Evolutionary conservation across 2,888 invertebrate genomes (phyloP).

Genomic region (Teinopalpus imperialis): DNA sequence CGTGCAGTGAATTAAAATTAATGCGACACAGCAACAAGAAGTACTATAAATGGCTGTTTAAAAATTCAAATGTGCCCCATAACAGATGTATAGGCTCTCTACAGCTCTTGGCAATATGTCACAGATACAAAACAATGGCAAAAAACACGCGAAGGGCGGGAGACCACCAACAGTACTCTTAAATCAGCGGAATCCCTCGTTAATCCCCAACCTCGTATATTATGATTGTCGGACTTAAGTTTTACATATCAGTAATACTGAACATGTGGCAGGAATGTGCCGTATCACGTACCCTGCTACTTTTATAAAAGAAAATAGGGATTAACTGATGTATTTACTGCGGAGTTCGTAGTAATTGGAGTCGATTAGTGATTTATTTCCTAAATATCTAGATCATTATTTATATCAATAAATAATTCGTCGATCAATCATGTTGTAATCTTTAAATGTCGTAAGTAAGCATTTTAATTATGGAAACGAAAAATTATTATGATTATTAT

Average conservation of each 20-base stretch:
- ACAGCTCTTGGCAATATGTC: constrained; percentile 58
- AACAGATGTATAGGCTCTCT: constrained; percentile 55
- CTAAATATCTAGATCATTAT: no score
- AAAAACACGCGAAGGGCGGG: constrained; percentile 57
- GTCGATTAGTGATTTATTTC: no score
- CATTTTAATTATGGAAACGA: no score
- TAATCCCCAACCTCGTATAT: constrained; percentile 71
- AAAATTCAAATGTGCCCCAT: constrained; percentile 32
- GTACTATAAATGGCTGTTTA: constrained; percentile 27
- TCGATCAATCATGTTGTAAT: no score
- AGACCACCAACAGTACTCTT: constrained; percentile 69
- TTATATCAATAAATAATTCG: no score
- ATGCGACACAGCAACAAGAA: constrained; percentile 1
- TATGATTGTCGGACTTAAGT: constrained; percentile 74
- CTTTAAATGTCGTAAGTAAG: background rate
- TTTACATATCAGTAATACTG: constrained; percentile 61
- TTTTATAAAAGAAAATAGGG: background rate
- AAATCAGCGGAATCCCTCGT: constrained; percentile 61
- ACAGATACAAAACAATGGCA: constrained; percentile 36
- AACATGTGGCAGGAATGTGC: constrained; percentile 67
- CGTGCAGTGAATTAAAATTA: constrained; percentile 10
- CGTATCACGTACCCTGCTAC: constrained; percentile 15
- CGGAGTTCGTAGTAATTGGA: no score
- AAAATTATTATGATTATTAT: no score
- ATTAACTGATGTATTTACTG: no score